Conservation (phyloP, 1,140 invertebrate genomes). For the Sitophilus oryzae region DNA sequence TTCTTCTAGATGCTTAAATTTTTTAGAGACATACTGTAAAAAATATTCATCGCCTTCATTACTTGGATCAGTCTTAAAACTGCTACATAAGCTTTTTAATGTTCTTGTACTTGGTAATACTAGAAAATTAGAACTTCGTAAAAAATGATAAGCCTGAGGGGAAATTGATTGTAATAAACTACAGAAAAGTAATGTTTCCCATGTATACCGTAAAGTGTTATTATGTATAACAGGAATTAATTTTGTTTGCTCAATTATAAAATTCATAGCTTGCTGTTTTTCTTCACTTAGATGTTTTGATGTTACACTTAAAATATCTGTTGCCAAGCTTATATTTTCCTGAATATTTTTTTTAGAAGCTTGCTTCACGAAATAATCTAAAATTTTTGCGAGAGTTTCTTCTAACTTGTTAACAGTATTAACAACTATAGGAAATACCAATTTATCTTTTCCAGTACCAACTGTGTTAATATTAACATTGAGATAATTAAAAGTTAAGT, state of each 20-base stretch:
- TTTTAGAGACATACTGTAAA: constrained; percentile 5
- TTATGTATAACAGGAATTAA: neutral
- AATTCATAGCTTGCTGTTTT: neutral
- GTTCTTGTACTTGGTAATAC: constrained; percentile 3
- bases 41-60: constrained; percentile 10
- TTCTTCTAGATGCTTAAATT: constrained; percentile 1
- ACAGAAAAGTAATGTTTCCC: constrained; percentile 5
- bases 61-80: constrained; percentile 4
- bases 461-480: no score
- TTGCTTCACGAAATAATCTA: no score
- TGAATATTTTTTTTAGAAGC: no score
- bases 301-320: no score
- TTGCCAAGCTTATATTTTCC: no score
- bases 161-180: constrained; percentile 9
- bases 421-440: neutral
- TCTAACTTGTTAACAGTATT: neutral
- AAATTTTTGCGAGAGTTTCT: neutral
- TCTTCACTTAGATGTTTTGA: no score
- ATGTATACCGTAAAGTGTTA: neutral
- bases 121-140: constrained; percentile 3
- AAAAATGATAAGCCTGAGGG: constrained; percentile 13
- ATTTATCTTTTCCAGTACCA: neutral
- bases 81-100: constrained; percentile 6
- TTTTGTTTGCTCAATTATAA: neutral
- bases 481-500: no score